Evolutionary conservation across 1,140 invertebrate genomes (phyloP), one percentile per base, ranked within the genome.

Genomic region (Zophobas atratus): DNA sequence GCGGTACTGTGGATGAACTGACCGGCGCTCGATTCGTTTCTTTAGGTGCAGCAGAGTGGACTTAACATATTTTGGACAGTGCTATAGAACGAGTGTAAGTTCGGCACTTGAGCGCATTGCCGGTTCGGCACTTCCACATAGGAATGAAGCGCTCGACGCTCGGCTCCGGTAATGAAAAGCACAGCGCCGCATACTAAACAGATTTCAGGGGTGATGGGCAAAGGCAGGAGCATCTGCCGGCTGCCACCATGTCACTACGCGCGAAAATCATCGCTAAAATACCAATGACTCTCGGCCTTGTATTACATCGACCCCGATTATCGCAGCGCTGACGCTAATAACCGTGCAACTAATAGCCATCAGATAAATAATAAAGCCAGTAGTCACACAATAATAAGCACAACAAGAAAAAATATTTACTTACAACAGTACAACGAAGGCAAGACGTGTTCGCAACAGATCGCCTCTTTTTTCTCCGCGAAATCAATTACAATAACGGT

Each of bases 151-250:
- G 83, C 80, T 78, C 82, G 81, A 82, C 81, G 81, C 82, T 80
- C 78, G 67, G 80, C 82, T 81, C 81, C 84, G 81, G 83, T 86
- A 86, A 86, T 86, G 85, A 86, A 86, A 86, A 86, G 84, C 83
- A 82, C 81, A 82, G 85, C 75, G 82, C 80, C 82, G 85, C 85
- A 86, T 86, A 86, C 85, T 82, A 86, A 86, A 70, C 79, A 86
- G 84, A 75, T 75, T 75, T 75, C 49, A 43, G 71, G 71, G 71
- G 71, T 73, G 71, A 73, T 73, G 71, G 71, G 53, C 72, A 75
- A 56, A 75, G 53, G 53, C 72, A 75, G 56, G 53, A 75, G 72
- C 72, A 75, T 73, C 71, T 73, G 71, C 51, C 71, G 71, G 48
- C 60, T 67, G 60, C 60, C 51, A 46, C 48, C 49, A 55, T 73